phyloP scores from a whole-genome alignment of 2,113 vertebrate genomes.

The Syngnathus scovelli region DNA sequence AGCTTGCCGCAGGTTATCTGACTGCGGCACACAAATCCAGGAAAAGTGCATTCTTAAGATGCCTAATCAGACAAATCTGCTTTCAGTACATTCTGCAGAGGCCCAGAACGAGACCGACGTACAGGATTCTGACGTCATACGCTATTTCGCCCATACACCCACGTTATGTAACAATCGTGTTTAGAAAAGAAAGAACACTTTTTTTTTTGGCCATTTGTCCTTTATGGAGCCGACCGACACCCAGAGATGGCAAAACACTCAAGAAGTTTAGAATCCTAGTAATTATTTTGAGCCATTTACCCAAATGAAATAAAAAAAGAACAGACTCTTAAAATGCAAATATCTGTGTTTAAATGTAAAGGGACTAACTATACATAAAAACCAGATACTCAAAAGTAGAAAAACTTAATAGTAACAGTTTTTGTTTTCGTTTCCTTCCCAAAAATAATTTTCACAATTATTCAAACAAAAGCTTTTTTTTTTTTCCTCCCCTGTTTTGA shows the following conservation, averaged over 20 bases:
- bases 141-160: neutral
- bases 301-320: too few species aligned
- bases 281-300: neutral
- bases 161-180: conserved; percentile 27
- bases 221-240: neutral
- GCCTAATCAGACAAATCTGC: conserved; percentile 57
- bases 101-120: conserved; percentile 21
- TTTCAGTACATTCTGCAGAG: conserved; percentile 42
- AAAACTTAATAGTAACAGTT: too few species aligned
- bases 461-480: neutral
- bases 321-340: too few species aligned
- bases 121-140: conserved; percentile 14
- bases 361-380: too few species aligned
- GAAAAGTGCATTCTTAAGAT: conserved; percentile 61
- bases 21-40: conserved; percentile 65
- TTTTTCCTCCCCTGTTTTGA: conserved; percentile 12
- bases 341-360: too few species aligned
- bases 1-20: conserved; percentile 54
- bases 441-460: conserved; percentile 13
- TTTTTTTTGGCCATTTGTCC: conserved; percentile 2
- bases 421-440: too few species aligned
- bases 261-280: too few species aligned
- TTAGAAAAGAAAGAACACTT: conserved; percentile 12
- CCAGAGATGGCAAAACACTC: neutral
- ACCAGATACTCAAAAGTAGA: too few species aligned